Conservation (phyloP, 2,113 vertebrate genomes). For the Conger conger region DNA sequence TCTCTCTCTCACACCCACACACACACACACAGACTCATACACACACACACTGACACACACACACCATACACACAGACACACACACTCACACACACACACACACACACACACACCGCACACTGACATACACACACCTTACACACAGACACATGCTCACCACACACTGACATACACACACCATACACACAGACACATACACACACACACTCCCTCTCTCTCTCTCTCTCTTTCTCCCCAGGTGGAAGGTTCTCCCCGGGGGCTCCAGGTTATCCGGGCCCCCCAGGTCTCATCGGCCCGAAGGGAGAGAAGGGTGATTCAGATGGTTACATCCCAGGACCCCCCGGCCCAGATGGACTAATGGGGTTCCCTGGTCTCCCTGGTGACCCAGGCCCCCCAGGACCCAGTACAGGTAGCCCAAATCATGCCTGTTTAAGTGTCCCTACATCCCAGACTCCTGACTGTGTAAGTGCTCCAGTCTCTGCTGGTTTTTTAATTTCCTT, state of each 20-base stretch:
- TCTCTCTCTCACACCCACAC: background rate
- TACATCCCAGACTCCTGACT: no score
- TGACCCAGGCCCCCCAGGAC: slow-evolving; percentile 60
- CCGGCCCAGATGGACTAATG: slow-evolving; percentile 71
- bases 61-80: no score
- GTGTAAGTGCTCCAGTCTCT: no score
- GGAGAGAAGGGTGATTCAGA: slow-evolving; percentile 80
- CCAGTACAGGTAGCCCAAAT: background rate
- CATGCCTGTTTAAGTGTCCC: no score
- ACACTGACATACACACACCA: background rate
- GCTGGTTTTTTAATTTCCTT: no score
- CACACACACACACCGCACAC: background rate
- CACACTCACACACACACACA: background rate
- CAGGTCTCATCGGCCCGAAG: slow-evolving; percentile 77
- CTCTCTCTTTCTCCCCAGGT: slow-evolving; percentile 28
- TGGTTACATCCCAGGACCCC: slow-evolving; percentile 62
- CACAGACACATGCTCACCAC: background rate
- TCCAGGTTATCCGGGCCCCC: slow-evolving; percentile 67
- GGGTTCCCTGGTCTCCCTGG: slow-evolving; percentile 76
- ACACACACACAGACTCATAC: no score
- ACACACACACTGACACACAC: no score
- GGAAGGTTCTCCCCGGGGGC: slow-evolving; percentile 17
- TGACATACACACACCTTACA: background rate
- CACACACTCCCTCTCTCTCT: background rate
- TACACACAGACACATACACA: background rate